Evolutionary conservation across 2,113 vertebrate genomes (phyloP).

Genomic region (Dasypus novemcinctus): DNA sequence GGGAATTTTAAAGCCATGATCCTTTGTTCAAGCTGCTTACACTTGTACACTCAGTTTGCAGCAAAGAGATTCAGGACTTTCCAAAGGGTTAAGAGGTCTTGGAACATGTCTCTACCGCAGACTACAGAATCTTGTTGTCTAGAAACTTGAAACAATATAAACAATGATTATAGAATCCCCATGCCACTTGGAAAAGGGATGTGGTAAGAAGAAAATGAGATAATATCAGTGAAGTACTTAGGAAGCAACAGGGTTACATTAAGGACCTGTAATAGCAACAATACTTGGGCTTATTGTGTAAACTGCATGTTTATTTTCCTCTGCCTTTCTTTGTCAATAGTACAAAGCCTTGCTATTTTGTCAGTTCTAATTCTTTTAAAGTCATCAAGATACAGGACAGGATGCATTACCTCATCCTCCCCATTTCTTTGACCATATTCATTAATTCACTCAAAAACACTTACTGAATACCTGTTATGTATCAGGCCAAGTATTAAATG

Average conservation of each 20-base stretch:
- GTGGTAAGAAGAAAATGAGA: constrained; percentile 43
- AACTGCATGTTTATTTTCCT: constrained; percentile 28
- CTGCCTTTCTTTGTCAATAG: neutral
- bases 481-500: neutral
- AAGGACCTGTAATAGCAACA: neutral
- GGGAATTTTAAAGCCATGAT: neutral
- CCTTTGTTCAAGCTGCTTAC: neutral
- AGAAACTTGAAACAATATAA: constrained; percentile 52
- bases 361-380: neutral
- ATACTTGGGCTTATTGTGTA: neutral
- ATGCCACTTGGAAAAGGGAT: constrained; percentile 10
- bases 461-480: neutral
- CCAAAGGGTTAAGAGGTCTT: neutral
- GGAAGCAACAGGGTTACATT: neutral
- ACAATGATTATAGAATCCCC: neutral
- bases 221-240: neutral
- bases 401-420: neutral
- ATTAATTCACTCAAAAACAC: neutral
- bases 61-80: neutral
- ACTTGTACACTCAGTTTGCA: neutral
- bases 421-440: neutral
- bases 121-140: neutral
- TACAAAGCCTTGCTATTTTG: neutral
- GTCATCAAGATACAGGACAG: neutral
- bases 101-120: neutral